Conservation (phyloP, 1,140 invertebrate species). For the Solenopsis fugax region DNA sequence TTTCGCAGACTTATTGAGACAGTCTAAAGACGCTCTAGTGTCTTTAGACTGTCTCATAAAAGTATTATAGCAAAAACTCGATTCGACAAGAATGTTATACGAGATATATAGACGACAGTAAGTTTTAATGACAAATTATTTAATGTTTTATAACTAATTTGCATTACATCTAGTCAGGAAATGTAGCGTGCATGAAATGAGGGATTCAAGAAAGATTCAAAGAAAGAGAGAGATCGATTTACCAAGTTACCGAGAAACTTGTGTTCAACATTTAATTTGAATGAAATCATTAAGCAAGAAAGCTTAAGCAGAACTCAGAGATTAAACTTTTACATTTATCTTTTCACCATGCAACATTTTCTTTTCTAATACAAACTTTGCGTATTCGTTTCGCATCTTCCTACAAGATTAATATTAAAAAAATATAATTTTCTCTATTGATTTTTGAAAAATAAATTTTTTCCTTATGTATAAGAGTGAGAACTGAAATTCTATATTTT, state of each 20-base stretch:
- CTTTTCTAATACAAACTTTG: constrained; percentile 11
- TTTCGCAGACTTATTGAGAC: too few species aligned
- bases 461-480: background rate
- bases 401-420: constrained; percentile 14
- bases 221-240: constrained; percentile 21
- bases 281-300: constrained; percentile 57
- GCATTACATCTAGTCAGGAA: constrained; percentile 30
- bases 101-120: background rate
- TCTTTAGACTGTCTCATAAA: background rate
- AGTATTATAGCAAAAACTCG: background rate
- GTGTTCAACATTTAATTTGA: constrained; percentile 41
- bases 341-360: constrained; percentile 10
- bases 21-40: background rate
- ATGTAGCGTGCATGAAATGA: constrained; percentile 30
- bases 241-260: constrained; percentile 37
- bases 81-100: background rate
- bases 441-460: constrained; percentile 6
- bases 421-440: background rate
- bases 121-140: constrained; percentile 39
- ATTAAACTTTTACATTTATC: constrained; percentile 36
- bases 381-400: background rate
- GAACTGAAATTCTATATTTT: background rate
- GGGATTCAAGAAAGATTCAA: constrained; percentile 12
- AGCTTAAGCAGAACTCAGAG: constrained; percentile 7
- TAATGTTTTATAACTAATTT: constrained; percentile 40